Evolutionary conservation across 2,797 vertebrate genomes (phyloP).

Genomic region (Galaxias olidus): DNA sequence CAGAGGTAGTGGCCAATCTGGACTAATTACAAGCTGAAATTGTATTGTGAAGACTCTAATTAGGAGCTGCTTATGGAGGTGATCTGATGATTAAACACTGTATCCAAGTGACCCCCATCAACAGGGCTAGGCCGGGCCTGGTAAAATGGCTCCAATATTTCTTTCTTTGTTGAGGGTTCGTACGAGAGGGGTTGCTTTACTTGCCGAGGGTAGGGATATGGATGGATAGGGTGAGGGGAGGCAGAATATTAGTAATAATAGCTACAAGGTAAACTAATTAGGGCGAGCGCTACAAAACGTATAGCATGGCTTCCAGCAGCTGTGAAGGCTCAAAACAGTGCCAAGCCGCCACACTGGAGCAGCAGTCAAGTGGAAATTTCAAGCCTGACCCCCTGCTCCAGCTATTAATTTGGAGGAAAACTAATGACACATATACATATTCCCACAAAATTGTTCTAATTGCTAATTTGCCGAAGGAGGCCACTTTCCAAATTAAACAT

Average conservation of each 20-base stretch:
- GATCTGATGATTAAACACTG: conserved; percentile 93
- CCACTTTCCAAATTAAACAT: conserved; percentile 94
- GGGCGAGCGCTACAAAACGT: conserved; percentile 85
- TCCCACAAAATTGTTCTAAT: conserved; percentile 96
- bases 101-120: conserved; percentile 89
- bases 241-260: conserved; percentile 90
- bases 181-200: conserved; percentile 74
- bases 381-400: conserved; percentile 87
- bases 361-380: conserved; percentile 93
- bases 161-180: conserved; percentile 77
- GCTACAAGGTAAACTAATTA: conserved; percentile 98
- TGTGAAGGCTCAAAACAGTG: conserved; percentile 81
- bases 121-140: conserved; percentile 72
- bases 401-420: conserved; percentile 97
- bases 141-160: conserved; percentile 79
- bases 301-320: conserved; percentile 83
- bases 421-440: conserved; percentile 99
- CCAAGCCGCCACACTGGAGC: conserved; percentile 84
- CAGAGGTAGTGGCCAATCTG: conserved; percentile 93
- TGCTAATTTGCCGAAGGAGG: conserved; percentile 96
- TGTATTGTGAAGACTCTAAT: conserved; percentile 95
- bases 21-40: conserved; percentile 96
- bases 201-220: conserved; percentile 56
- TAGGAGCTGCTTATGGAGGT: conserved; percentile 91
- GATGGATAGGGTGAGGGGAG: conserved; percentile 61